Evolutionary conservation across 2,113 vertebrate genomes (phyloP).

Genomic region (Symphodus melops): DNA sequence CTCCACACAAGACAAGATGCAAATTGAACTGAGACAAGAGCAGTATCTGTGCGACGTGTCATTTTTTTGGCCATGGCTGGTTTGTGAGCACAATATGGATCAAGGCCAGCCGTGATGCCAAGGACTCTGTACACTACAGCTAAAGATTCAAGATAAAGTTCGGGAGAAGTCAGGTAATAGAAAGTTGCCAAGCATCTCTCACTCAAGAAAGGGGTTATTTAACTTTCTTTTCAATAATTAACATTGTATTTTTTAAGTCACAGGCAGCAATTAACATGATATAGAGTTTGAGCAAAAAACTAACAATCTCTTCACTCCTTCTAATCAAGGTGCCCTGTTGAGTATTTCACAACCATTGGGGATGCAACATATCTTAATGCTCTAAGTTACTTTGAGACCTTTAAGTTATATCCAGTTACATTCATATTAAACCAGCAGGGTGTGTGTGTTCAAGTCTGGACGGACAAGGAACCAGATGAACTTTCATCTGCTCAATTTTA

Average conservation of each 20-base stretch:
- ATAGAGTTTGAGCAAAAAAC: not conserved
- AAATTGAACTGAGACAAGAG: constrained; percentile 67
- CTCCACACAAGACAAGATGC: constrained; percentile 66
- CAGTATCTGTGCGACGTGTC: constrained; percentile 56
- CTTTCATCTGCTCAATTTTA: not conserved
- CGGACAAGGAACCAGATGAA: not conserved
- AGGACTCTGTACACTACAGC: constrained; percentile 6
- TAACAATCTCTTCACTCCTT: too few species aligned
- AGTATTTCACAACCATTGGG: not conserved
- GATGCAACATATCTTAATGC: not conserved
- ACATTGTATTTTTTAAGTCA: constrained; percentile 21
- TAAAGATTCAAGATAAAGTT: constrained; percentile 25
- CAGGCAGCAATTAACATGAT: constrained; percentile 41
- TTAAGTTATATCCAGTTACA: not conserved
- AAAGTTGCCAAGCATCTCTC: constrained; percentile 11
- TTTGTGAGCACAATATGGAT: constrained; percentile 26
- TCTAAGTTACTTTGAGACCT: too few species aligned
- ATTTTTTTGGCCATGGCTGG: constrained; percentile 36
- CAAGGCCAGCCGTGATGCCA: constrained; percentile 1
- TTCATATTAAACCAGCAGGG: not conserved
- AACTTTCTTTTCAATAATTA: constrained; percentile 11
- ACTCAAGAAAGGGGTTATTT: constrained; percentile 12
- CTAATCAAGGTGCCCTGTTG: not conserved
- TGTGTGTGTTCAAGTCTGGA: not conserved
- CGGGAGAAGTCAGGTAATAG: not conserved